Evolutionary conservation across 2,888 invertebrate species (phyloP).

Genomic region (Slavum lentiscoides): DNA sequence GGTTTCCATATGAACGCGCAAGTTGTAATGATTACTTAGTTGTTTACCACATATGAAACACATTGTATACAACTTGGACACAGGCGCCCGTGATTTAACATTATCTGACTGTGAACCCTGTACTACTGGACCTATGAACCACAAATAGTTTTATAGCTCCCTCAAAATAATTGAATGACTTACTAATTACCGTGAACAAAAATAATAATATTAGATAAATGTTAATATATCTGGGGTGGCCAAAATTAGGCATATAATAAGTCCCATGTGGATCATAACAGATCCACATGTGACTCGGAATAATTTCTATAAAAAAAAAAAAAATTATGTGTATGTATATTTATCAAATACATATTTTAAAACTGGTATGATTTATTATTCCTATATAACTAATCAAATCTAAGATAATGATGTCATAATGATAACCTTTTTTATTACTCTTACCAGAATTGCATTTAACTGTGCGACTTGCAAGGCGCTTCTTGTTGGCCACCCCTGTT

Average conservation of each 20-base stretch:
- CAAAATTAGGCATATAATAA: no score
- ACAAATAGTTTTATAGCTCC: background rate
- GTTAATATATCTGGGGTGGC: no score
- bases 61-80: constrained; percentile 66
- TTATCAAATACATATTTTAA: no score
- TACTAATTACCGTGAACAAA: no score
- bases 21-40: constrained; percentile 86
- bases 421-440: no score
- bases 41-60: constrained; percentile 87
- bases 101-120: constrained; percentile 54
- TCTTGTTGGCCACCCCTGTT: background rate
- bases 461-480: background rate
- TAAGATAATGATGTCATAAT: no score
- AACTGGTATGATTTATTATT: no score
- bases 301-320: background rate
- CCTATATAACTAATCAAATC: no score
- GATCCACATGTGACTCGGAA: no score
- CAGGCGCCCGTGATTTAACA: constrained; percentile 52
- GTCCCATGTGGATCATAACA: no score
- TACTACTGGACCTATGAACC: constrained; percentile 48
- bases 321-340: background rate
- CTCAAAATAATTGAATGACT: background rate
- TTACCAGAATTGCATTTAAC: background rate
- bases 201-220: no score
- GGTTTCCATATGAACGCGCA: constrained; percentile 87